Evolutionary conservation across 2,113 vertebrate genomes (phyloP).

Genomic region (Syrrhaptes paradoxus): DNA sequence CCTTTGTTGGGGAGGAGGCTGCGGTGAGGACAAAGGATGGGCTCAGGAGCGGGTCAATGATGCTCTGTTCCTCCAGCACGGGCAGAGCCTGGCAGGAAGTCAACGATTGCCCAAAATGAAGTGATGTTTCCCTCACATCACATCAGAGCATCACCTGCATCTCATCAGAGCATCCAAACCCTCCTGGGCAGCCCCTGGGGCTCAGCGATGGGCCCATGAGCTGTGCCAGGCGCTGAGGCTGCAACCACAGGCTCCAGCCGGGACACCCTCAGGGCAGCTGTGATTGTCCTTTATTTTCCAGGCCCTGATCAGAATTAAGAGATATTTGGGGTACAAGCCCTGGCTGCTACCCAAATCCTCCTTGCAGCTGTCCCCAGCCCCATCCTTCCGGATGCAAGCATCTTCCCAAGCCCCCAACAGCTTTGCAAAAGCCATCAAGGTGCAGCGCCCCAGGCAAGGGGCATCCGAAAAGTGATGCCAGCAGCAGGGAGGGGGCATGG

Average conservation of each 20-base stretch:
- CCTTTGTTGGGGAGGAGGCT: not conserved
- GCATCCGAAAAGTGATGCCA: rapidly evolving
- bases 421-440: not conserved
- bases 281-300: not conserved
- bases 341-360: not conserved
- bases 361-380: not conserved
- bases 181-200: rapidly evolving
- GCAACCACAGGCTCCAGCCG: not conserved
- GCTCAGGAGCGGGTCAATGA: not conserved
- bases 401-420: not conserved
- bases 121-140: not conserved
- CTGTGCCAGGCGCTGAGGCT: not conserved
- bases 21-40: rapidly evolving
- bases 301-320: not conserved
- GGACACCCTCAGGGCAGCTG: not conserved
- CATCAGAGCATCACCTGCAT: not conserved
- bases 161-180: not conserved
- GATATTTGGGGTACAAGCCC: not conserved
- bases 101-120: not conserved
- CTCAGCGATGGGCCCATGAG: not conserved
- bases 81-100: not conserved
- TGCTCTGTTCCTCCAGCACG: not conserved
- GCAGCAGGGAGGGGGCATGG: not conserved
- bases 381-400: not conserved
- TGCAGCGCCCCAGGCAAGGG: rapidly evolving